Conservation (phyloP, 1,140 invertebrate genomes). For the Drosophila chauvacae region DNA sequence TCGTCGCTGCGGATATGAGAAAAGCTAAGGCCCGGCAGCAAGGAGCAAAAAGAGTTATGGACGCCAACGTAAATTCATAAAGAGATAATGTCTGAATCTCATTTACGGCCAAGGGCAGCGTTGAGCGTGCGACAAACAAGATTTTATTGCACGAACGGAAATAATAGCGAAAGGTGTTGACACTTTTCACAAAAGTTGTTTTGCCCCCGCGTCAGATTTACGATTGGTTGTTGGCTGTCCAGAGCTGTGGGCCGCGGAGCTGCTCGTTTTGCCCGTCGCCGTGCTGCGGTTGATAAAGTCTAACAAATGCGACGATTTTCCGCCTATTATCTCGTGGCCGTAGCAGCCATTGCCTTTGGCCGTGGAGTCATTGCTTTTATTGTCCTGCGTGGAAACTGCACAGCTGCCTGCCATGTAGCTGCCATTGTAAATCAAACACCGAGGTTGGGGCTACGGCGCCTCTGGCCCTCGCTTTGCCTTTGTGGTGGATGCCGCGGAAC, state of each 20-base stretch:
- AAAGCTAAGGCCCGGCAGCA: slow-evolving; percentile 28
- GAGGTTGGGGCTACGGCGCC: slow-evolving; percentile 6
- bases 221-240: slow-evolving; percentile 42
- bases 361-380: slow-evolving; percentile 54
- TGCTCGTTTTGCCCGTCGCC: slow-evolving; percentile 20
- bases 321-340: slow-evolving; percentile 71
- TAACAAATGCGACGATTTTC: slow-evolving; percentile 78
- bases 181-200: slow-evolving; percentile 45
- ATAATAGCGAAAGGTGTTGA: slow-evolving; percentile 54
- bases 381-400: slow-evolving; percentile 72
- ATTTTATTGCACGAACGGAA: slow-evolving; percentile 58
- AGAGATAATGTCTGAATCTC: slow-evolving; percentile 72
- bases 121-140: slow-evolving; percentile 52
- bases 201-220: slow-evolving; percentile 61
- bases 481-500: slow-evolving; percentile 43
- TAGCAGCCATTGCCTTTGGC: slow-evolving; percentile 31
- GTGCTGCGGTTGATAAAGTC: slow-evolving; percentile 66
- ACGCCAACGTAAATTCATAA: slow-evolving; percentile 77
- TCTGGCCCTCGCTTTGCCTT: slow-evolving; percentile 38
- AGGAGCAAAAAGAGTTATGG: slow-evolving; percentile 50
- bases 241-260: background rate
- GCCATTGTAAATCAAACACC: slow-evolving; percentile 70
- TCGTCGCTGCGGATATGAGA: slow-evolving; percentile 75
- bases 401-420: slow-evolving; percentile 53
- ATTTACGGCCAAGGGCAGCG: slow-evolving; percentile 52